Base-by-base conservation (phyloP, 2,888 invertebrate genomes). In the Aproaerema taeniolella region DNA sequence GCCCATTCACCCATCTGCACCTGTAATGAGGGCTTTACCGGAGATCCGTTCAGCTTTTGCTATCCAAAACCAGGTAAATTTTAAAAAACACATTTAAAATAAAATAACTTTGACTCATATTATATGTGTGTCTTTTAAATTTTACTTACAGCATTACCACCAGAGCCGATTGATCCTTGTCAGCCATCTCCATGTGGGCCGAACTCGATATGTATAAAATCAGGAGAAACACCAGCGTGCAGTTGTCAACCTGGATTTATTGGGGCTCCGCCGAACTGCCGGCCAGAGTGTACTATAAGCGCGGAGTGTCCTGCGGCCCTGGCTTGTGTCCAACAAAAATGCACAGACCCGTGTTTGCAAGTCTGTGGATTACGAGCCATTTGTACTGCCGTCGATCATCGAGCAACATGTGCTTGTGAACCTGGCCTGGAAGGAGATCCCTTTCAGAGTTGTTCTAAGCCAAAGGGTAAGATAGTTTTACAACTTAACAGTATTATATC, bases 1-100 rank as follows among this genome's bases (percentile, higher is more conserved):
- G 91, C 92, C 53, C 93, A 94, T 55, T 90, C 92, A 43, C 93
- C 93, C 1, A 91, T 92, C 59, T 93, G 93, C 64, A 89, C 90
- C 33, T 94, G 93, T 59, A 81, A 90, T 45, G 87, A 89, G 50
- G 90, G 90, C 13, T 90, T 87, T 46, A 90, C 90, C 46, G 93
- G 93, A 16, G 92, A 93, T 85, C 92, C 93, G 8, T 92, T 93
- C 63, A 85, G 88, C 2, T 88, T 90, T 55, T 92, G 92, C 57
- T 82, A 89, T 54, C 76, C 78, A 8, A 63, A 82, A 52, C 89
- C 89, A 72, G 88, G 91, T 91, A 81, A 36, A 26, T 26, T 9
- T 26, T 26, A 9, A n/a, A 26, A n/a, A 26, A 26, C 26, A 3
- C n/a, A 26, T n/a, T 26, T 26, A 26, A 9, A 26, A 3, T 26